Base-by-base conservation (phyloP, 1,140 invertebrate species). In the Bombus polaris region DNA sequence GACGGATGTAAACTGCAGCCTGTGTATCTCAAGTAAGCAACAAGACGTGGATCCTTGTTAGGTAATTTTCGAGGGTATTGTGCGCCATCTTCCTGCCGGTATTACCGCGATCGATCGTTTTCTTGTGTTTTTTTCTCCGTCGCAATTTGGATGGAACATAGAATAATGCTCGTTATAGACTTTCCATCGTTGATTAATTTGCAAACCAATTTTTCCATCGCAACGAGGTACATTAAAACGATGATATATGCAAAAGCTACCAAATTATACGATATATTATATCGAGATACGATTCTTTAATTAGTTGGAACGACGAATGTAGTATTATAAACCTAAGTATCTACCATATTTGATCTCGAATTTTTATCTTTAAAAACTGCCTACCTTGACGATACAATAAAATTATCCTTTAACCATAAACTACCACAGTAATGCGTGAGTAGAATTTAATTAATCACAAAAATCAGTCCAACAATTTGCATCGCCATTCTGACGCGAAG, bases 361-460 rank as follows among this genome's bases (percentile, higher is more conserved):
- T n/a, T 62, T 62, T 62, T 28, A 62, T n/a, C 12, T 5, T 12
- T 13, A n/a, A 62, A 62, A 62, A n/a, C 12, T 62, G 13, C 15
- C 6, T 18, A 13, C 35, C 65, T 66, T 2, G 13, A 66, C 0
- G 62, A 18, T 8, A 15, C 2, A 6, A 18, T 8, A 32, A 66
- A 32, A 32, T 32, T 32, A 32, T n/a, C 4, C 6, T n/a, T 32
- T 8, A 8, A n/a, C n/a, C 12, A 32, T 15, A n/a, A 66, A 32
- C 13, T 25, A 25, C 9, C 18, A n/a, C 59, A 13, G 8, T n/a
- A 62, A 62, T 1, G 42, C 72, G 9, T 1, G 59, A 53, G 73
- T 53, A 53, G 47, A 35, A 74, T 74, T 74, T 74, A 74, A 74
- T 74, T 74, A 47, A 74, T 32, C 22, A 1, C 2, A 25, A 71